Evolutionary conservation across 2,888 invertebrate species (phyloP).

Genomic region (Odontocerum albicorne): DNA sequence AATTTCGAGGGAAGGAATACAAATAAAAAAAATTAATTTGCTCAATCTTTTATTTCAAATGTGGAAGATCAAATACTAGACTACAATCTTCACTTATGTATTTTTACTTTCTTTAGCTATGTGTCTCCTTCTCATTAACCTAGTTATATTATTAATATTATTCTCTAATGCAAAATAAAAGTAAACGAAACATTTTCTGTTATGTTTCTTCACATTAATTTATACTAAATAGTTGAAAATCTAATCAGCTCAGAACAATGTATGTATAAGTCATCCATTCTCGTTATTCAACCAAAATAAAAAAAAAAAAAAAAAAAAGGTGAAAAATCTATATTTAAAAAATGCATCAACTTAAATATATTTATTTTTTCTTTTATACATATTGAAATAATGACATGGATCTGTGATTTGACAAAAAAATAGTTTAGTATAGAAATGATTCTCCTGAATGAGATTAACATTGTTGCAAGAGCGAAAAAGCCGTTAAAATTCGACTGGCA

Average conservation of each 20-base stretch:
- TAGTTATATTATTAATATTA: conserved; percentile 26
- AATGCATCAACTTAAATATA: conserved; percentile 20
- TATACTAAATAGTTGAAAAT: conserved; percentile 22
- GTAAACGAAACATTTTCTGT: conserved; percentile 6
- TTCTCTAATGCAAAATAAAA: conserved; percentile 25
- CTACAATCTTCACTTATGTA: conserved; percentile 32
- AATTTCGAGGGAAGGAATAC: not conserved
- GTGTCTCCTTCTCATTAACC: conserved; percentile 23
- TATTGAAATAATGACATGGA: too few relatives aligned
- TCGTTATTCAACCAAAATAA: conserved; percentile 12
- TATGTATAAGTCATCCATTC: conserved; percentile 8
- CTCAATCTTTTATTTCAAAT: conserved; percentile 33
- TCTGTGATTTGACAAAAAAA: too few relatives aligned
- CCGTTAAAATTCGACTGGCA: too few relatives aligned
- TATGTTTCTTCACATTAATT: conserved; percentile 10
- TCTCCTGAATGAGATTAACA: too few relatives aligned
- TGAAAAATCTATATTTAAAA: conserved; percentile 14
- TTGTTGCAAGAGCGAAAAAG: too few relatives aligned
- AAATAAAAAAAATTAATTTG: conserved; percentile 15
- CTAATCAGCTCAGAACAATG: conserved; percentile 19
- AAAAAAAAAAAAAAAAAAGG: too few relatives aligned
- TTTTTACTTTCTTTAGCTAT: conserved; percentile 22
- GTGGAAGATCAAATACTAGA: conserved; percentile 34
- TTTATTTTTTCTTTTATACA: too few relatives aligned
- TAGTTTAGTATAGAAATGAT: too few relatives aligned